These are phyloP conservation scores for Toxotes lorentzi DNA, from an alignment of 2,797 vertebrate genomes.

Conservation along the genomic window DNA sequence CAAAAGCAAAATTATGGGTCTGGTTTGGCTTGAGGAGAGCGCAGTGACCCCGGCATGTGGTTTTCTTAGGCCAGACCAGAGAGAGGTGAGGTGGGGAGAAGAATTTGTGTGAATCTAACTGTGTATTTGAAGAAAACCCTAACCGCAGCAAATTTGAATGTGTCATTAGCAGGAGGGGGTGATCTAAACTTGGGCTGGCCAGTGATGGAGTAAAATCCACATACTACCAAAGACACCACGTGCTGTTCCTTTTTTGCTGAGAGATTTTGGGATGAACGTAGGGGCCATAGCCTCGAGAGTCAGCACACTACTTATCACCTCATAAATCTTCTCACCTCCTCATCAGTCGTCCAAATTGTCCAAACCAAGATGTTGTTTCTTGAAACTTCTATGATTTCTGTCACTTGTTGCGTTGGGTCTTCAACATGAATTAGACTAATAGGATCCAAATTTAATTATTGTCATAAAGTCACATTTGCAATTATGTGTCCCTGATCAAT, in stretches of 20 bases:
- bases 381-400: constrained; percentile 27
- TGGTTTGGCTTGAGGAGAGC: constrained; percentile 85
- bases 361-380: constrained; percentile 36
- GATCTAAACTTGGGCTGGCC: constrained; percentile 78
- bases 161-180: constrained; percentile 80
- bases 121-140: constrained; percentile 83
- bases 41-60: constrained; percentile 87
- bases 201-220: constrained; percentile 70
- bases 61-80: constrained; percentile 83
- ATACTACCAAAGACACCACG: constrained; percentile 70
- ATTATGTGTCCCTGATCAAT: neutral
- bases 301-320: constrained; percentile 75
- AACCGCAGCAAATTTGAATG: constrained; percentile 87
- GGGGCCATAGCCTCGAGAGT: constrained; percentile 39
- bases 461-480: neutral
- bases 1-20: constrained; percentile 91
- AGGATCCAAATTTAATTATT: constrained; percentile 6
- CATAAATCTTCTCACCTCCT: constrained; percentile 72
- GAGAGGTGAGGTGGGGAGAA: constrained; percentile 86
- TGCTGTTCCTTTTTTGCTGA: constrained; percentile 69
- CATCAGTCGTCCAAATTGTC: constrained; percentile 27
- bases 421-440: neutral
- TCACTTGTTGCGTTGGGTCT: neutral
- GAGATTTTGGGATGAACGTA: constrained; percentile 45
- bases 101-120: constrained; percentile 85